Evolutionary conservation across 2,797 vertebrate species (phyloP).

Genomic region (Rhinoraja longicauda): DNA sequence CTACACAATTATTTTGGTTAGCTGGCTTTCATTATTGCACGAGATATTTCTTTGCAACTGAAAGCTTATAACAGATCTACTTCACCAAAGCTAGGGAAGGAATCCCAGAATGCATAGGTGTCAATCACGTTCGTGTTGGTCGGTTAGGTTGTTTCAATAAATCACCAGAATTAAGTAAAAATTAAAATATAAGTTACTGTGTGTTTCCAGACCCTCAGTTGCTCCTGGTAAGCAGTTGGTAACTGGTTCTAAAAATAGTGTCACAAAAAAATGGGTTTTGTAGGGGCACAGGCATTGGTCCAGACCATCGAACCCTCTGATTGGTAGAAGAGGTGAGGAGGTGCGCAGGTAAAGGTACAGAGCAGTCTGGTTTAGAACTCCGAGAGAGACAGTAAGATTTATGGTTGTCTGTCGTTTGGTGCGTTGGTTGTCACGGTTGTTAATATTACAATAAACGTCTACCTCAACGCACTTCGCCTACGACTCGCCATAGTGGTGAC

Average conservation of each 20-base stretch:
- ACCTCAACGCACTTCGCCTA: too few species aligned
- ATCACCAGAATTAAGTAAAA: background rate
- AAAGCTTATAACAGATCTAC: background rate
- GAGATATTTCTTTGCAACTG: background rate
- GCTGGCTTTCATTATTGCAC: background rate
- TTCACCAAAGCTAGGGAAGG: background rate
- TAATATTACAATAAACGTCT: too few species aligned
- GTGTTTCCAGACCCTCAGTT: background rate
- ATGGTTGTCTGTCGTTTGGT: too few species aligned
- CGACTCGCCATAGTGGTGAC: too few species aligned
- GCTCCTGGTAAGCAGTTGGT: background rate
- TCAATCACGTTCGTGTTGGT: background rate
- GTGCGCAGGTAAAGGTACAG: too few species aligned
- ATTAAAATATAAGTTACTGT: background rate
- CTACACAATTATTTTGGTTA: background rate
- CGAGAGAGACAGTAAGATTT: too few species aligned
- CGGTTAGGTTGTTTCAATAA: background rate
- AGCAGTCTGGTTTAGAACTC: too few species aligned
- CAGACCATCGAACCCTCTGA: too few species aligned
- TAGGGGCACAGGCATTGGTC: too few species aligned
- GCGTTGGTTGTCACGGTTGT: too few species aligned
- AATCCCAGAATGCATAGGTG: background rate
- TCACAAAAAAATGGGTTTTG: too few species aligned
- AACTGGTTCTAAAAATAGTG: background rate
- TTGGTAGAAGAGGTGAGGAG: too few species aligned